Evolutionary conservation across 1,140 invertebrate species (phyloP).

Genomic region (Drosophila burlai): DNA sequence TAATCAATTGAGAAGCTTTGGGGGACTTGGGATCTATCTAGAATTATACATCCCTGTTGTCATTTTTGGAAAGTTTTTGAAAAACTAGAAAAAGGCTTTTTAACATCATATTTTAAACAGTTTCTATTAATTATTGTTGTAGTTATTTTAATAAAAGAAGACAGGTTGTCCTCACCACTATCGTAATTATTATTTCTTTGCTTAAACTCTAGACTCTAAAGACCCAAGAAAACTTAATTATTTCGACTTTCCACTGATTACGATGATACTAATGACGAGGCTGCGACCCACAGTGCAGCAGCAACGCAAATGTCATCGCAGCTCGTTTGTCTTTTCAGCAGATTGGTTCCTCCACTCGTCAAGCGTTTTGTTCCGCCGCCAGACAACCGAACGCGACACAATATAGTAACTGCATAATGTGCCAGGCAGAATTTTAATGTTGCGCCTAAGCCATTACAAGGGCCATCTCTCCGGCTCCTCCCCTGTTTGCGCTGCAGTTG

Average conservation of each 20-base stretch:
- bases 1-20: too few relatives aligned
- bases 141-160: neutral
- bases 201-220: too few relatives aligned
- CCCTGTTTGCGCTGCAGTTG: slow-evolving; percentile 27
- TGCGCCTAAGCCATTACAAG: slow-evolving; percentile 53
- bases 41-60: neutral
- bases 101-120: neutral
- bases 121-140: neutral
- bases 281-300: slow-evolving; percentile 4
- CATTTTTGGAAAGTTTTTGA: neutral
- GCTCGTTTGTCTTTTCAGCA: slow-evolving; percentile 54
- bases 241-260: slow-evolving; percentile 13
- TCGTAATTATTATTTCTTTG: too few relatives aligned
- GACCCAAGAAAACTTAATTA: neutral
- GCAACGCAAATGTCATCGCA: slow-evolving; percentile 41
- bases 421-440: slow-evolving; percentile 54
- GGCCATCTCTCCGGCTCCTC: slow-evolving; percentile 38
- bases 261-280: slow-evolving; percentile 21
- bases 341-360: slow-evolving; percentile 41
- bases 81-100: neutral
- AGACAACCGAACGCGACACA: slow-evolving; percentile 31
- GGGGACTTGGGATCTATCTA: neutral
- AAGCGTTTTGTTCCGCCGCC: slow-evolving; percentile 43
- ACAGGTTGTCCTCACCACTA: neutral
- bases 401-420: slow-evolving; percentile 51